Evolutionary conservation across 1,140 invertebrate species (phyloP).

Genomic region (Amyelois transitella): DNA sequence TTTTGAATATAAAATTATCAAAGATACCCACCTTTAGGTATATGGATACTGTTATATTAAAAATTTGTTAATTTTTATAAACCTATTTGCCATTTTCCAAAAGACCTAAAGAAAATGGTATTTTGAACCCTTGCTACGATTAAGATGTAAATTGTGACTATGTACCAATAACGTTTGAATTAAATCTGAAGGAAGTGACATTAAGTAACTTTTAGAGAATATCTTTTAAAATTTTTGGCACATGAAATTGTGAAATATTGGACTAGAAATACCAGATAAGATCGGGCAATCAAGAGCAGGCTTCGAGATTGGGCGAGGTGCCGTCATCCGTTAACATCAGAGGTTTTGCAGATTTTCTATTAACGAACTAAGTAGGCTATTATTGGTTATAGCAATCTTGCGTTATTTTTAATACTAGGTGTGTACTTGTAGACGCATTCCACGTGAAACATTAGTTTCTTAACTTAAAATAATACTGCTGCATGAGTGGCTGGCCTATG

Average conservation of each 20-base stretch:
- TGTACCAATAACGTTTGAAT: background rate
- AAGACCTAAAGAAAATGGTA: no score
- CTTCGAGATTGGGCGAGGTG: background rate
- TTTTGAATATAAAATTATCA: constrained; percentile 7
- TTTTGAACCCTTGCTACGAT: no score
- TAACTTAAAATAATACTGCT: background rate
- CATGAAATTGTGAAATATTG: background rate
- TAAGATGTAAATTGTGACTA: no score
- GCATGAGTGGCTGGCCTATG: background rate
- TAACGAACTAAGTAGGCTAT: no score
- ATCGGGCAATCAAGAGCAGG: background rate
- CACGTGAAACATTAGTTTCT: background rate
- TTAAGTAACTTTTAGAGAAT: background rate
- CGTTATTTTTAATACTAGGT: background rate
- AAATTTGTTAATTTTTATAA: no score
- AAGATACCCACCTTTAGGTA: constrained; percentile 41
- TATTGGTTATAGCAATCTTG: no score
- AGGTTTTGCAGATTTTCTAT: background rate
- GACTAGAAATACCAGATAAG: background rate
- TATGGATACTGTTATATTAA: constrained; percentile 17
- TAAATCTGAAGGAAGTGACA: background rate
- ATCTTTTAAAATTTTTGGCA: background rate
- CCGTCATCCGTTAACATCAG: background rate
- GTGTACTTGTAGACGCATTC: background rate
- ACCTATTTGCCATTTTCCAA: no score